These are phyloP conservation scores for Perca flavescens DNA, from an alignment of 2,113 vertebrate species.

Conservation along the genomic window DNA sequence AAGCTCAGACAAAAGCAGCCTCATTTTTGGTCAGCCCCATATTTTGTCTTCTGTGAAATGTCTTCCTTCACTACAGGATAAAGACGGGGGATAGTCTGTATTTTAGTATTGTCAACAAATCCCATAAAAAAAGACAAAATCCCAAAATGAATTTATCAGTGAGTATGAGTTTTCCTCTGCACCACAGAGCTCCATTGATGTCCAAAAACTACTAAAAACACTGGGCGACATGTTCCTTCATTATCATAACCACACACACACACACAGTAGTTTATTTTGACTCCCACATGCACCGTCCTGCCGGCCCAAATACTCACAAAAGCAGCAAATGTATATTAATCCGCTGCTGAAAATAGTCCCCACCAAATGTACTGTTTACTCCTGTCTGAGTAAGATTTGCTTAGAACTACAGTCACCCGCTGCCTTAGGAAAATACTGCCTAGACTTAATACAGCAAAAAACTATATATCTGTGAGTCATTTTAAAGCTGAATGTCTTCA, in stretches of 20 bases:
- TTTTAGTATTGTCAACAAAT: neutral
- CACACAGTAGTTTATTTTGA: neutral
- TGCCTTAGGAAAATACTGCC: neutral
- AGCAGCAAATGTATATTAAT: neutral
- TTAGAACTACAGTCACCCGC: neutral
- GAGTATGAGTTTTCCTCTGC: neutral
- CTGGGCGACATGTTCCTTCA: neutral
- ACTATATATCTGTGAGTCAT: too few relatives aligned
- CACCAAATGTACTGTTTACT: neutral
- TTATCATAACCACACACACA: neutral
- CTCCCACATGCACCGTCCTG: neutral
- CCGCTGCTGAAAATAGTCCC: neutral
- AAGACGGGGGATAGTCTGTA: neutral
- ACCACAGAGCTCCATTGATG: neutral
- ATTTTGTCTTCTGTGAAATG: neutral
- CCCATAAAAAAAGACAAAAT: too few relatives aligned
- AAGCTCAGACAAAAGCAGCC: neutral
- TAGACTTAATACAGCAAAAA: too few relatives aligned
- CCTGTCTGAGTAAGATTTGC: neutral
- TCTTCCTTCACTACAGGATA: neutral
- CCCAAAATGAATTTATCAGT: neutral
- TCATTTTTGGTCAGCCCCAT: neutral
- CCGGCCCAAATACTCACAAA: too few relatives aligned
- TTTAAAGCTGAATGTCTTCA: too few relatives aligned
- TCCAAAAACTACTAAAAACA: slow-evolving; percentile 1